Evolutionary conservation across 2,797 vertebrate genomes (phyloP).

Genomic region (Hemibagrus guttatus): DNA sequence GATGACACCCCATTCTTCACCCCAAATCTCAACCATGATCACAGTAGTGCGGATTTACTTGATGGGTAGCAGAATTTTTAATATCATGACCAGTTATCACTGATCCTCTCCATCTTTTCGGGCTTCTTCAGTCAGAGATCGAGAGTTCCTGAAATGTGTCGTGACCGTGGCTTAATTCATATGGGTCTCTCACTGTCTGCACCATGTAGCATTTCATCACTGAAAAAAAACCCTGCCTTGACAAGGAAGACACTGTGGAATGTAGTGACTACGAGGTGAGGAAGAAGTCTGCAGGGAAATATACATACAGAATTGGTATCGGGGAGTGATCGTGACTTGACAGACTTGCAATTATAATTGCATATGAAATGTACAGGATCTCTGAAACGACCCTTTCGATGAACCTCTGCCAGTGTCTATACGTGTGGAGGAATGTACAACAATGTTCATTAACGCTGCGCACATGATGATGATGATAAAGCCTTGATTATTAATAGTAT

Average conservation of each 20-base stretch:
- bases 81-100: not conserved
- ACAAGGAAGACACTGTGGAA: conserved; percentile 5
- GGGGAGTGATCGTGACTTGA: not conserved
- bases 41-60: not conserved
- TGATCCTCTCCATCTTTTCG: not conserved
- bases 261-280: conserved; percentile 3
- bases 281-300: conserved; percentile 9
- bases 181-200: conserved; percentile 39
- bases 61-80: not conserved
- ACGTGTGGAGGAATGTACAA: not conserved
- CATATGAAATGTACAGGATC: not conserved
- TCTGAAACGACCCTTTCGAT: not conserved
- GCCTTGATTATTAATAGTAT: not conserved
- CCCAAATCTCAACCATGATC: not conserved
- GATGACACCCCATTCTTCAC: not conserved
- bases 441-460: not conserved
- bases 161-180: conserved; percentile 18
- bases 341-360: conserved; percentile 1
- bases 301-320: conserved; percentile 10
- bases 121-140: not conserved
- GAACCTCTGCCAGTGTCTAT: not conserved
- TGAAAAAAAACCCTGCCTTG: conserved; percentile 4
- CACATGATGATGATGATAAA: not conserved
- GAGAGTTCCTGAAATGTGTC: conserved; percentile 1
- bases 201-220: conserved; percentile 23